Evolutionary conservation across 2,113 vertebrate genomes (phyloP).

Genomic region (Nesospiza acunhae): DNA sequence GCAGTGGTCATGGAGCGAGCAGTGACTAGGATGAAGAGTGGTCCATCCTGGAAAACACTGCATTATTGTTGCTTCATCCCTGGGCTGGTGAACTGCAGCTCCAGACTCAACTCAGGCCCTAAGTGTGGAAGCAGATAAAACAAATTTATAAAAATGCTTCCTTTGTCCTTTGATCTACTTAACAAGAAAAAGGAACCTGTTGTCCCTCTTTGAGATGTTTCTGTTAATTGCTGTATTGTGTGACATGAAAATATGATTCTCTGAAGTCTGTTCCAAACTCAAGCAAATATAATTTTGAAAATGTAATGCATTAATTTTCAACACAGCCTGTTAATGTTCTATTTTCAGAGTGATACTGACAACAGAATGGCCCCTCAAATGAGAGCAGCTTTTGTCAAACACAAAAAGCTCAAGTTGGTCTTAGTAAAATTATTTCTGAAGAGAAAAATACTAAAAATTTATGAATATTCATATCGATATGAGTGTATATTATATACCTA

Average conservation of each 20-base stretch:
- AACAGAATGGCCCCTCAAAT: not conserved
- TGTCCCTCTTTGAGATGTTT: not conserved
- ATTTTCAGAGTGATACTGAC: not conserved
- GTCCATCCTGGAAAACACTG: not conserved
- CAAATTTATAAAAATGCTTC: not conserved
- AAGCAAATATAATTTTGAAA: not conserved
- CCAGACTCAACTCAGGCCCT: not conserved
- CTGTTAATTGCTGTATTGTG: not conserved
- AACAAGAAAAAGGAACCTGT: not conserved
- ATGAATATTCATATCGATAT: not conserved
- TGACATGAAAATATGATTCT: not conserved
- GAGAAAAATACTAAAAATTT: not conserved
- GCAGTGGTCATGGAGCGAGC: not conserved
- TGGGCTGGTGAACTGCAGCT: not conserved
- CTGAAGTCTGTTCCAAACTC: not conserved
- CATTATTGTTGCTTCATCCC: not conserved
- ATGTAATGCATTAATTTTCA: not conserved
- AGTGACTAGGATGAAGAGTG: accelerated
- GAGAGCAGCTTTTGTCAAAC: not conserved
- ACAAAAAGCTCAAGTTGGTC: not conserved
- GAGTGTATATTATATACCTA: too few relatives aligned
- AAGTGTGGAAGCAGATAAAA: not conserved
- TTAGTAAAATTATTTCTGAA: not conserved
- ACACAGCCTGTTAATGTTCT: not conserved
- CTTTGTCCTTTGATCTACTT: not conserved